These are phyloP conservation scores for Leucoma salicis DNA, from an alignment of 2,888 invertebrate species.

Conservation along the genomic window DNA sequence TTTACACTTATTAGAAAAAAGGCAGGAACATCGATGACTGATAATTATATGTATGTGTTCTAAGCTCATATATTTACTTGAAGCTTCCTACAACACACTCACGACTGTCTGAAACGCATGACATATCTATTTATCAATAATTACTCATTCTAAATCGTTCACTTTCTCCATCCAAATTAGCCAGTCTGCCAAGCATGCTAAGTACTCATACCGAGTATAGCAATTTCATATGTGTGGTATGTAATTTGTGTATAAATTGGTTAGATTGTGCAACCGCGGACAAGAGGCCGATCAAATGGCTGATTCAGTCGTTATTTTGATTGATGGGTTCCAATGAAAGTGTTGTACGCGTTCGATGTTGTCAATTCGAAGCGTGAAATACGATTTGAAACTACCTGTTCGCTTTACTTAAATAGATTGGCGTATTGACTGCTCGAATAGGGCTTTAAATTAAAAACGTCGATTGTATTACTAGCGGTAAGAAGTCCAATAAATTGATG, in stretches of 20 bases:
- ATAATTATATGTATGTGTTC: neutral
- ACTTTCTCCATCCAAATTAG: conserved; percentile 47
- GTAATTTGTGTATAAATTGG: conserved; percentile 49
- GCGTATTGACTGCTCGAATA: no score
- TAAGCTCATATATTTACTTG: neutral
- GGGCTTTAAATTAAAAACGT: no score
- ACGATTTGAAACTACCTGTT: neutral
- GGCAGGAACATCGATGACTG: neutral
- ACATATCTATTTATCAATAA: conserved; percentile 31
- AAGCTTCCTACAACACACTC: neutral
- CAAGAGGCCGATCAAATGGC: conserved; percentile 28
- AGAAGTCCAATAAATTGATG: no score
- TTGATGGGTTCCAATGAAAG: conserved; percentile 27
- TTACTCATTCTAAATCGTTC: conserved; percentile 33
- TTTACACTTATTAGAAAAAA: neutral
- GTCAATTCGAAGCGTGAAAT: conserved; percentile 1
- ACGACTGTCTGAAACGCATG: conserved; percentile 11
- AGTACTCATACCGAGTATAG: conserved; percentile 33
- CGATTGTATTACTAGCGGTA: no score
- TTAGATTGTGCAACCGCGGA: conserved; percentile 44
- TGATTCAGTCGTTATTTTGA: conserved; percentile 24
- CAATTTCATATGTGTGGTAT: conserved; percentile 31
- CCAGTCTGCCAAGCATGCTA: conserved; percentile 24
- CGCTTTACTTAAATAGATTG: neutral
- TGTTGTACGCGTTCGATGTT: neutral